Percentiles rank a stretch among this genome's conserved stretches.
phyloP scores from a whole-genome alignment of 1,140 invertebrate species.

The Calephelis nemesis region DNA sequence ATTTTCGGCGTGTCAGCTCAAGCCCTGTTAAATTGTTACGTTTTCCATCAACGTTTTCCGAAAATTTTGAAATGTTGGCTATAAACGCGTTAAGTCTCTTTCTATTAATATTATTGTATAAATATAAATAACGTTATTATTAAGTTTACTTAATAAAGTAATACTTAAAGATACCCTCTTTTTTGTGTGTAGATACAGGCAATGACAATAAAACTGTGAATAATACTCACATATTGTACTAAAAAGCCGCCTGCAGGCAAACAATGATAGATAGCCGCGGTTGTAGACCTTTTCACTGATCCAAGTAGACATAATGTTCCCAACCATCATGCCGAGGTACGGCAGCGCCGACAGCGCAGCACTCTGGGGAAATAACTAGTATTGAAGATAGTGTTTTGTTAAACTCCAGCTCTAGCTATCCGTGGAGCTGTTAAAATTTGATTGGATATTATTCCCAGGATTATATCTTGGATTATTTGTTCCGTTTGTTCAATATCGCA shows the following conservation, averaged over 20 bases:
- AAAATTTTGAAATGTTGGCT: no score
- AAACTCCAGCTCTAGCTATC: neutral
- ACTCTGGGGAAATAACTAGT: conserved; percentile 78
- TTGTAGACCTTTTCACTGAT: conserved; percentile 80
- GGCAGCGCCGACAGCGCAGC: conserved; percentile 88
- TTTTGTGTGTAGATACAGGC: no score
- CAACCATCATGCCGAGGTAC: conserved; percentile 84
- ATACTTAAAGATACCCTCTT: no score
- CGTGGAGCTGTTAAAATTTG: conserved; percentile 1
- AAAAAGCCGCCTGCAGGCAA: conserved; percentile 57
- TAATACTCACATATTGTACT: conserved; percentile 60
- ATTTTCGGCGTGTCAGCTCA: no score
- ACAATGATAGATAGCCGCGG: conserved; percentile 71
- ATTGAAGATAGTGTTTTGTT: conserved; percentile 8
- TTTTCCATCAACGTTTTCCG: no score
- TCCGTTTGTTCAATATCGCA: neutral
- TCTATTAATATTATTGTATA: no score
- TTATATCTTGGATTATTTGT: neutral
- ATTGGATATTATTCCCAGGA: neutral
- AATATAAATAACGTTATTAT: no score
- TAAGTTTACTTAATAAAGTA: no score
- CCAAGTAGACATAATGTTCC: conserved; percentile 81
- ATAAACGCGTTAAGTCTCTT: no score
- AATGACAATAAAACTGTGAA: neutral
- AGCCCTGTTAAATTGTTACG: no score